Percentiles rank a stretch among this genome's conserved stretches.
These are phyloP conservation scores for Aptenodytes forsteri DNA, from an alignment of 2,113 vertebrate genomes.

Conservation along the genomic window DNA sequence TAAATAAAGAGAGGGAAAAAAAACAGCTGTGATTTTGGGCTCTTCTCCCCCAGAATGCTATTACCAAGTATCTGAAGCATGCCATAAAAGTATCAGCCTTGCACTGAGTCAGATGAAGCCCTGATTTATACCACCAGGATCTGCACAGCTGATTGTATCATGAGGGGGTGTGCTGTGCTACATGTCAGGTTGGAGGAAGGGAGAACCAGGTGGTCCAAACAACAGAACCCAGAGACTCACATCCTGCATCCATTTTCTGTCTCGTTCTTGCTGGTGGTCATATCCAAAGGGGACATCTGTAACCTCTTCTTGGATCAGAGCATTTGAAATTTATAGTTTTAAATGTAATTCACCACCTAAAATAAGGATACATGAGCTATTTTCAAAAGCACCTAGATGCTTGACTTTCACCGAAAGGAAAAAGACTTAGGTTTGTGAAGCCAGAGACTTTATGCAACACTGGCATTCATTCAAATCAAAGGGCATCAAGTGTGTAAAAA, in stretches of 20 bases:
- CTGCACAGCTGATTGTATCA: neutral
- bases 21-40: neutral
- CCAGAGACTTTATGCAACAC: neutral
- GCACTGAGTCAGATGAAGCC: neutral
- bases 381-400: neutral
- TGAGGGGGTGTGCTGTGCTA: fast-evolving
- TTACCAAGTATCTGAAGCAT: neutral
- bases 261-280: neutral
- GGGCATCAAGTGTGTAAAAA: neutral
- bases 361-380: neutral
- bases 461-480: neutral
- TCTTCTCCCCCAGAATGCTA: neutral
- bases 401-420: neutral
- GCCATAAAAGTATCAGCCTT: neutral
- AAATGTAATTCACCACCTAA: neutral
- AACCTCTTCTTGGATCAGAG: neutral
- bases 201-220: neutral
- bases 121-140: neutral
- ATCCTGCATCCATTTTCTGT: neutral
- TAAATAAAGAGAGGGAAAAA: neutral
- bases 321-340: neutral
- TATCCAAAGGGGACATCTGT: neutral
- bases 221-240: neutral
- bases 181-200: neutral
- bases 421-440: neutral